Evolutionary conservation across 2,888 invertebrate genomes (phyloP), one percentile per base, ranked within the genome.

Genomic region (Clanis bilineata): DNA sequence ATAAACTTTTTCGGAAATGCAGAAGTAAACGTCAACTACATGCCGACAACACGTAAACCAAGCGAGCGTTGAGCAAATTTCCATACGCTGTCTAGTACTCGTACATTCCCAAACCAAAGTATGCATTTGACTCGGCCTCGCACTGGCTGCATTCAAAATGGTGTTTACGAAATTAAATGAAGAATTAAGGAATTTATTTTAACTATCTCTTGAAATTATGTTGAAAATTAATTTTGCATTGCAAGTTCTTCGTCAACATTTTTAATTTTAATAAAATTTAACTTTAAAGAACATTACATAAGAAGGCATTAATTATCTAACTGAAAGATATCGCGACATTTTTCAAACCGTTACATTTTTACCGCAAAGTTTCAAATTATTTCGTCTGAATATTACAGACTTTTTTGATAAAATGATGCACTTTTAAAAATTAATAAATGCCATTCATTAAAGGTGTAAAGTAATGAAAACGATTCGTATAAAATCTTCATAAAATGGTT

Each of bases 1-100:
- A 47, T 9, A 12, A 28, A 25, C 21, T 36, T 15, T n/a, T 21
- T 6, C 2, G 39, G n/a, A 56, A 56, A 56, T 23, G 23, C 18
- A 28, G 10, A 32, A 28, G 43, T 18, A 57, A 23, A 57, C 25
- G 57, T 56, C 56, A 39, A 9, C 9, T 38, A 38, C 15, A 39
- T 38, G 23, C 23, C 56, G 3, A 68, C 54, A 65, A 59, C 64
- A 65, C 67, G 67, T 64, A 68, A 64, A 57, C 67, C 67, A 62
- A 59, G 55, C 38, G 38, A 36, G 61, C 63, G 54, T 64, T 41
- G 57, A 63, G 65, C 65, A 70, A 71, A 73, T 73, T 73, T 70
- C 57, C 65, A 64, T 65, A 64, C 59, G 43, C 58, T 62, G 66
- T 67, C 64, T 38, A 61, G 64, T 62, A 60, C 65, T 38, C 60